A percentile compares a stretch with the other conserved stretches of the same genome.
These are phyloP conservation scores for Crotalus tigris DNA, from an alignment of 2,113 vertebrate species.

Conservation along the genomic window DNA sequence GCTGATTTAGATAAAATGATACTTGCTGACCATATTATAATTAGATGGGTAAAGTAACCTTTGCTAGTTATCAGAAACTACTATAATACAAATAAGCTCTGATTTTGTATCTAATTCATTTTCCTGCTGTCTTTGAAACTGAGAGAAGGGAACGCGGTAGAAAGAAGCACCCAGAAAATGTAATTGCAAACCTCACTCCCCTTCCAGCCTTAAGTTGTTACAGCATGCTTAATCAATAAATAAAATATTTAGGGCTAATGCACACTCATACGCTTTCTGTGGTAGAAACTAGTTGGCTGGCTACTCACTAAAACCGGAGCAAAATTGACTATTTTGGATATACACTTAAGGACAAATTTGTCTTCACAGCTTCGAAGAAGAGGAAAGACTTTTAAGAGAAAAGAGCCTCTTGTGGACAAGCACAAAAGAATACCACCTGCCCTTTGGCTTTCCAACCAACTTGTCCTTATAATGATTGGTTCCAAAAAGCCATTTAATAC, in stretches of 20 bases:
- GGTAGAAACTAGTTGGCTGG: constrained; percentile 34
- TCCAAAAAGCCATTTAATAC: constrained; percentile 15
- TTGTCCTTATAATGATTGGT: constrained; percentile 28
- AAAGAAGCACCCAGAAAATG: constrained; percentile 18
- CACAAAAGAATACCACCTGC: constrained; percentile 19
- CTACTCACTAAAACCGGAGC: constrained; percentile 30
- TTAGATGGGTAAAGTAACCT: constrained; percentile 64
- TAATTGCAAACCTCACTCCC: constrained; percentile 20
- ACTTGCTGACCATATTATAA: constrained; percentile 55
- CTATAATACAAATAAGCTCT: constrained; percentile 59
- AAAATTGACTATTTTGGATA: constrained; percentile 10
- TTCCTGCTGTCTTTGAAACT: constrained; percentile 48
- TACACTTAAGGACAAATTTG: constrained; percentile 32
- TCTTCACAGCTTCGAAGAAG: constrained; percentile 12
- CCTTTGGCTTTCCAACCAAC: neutral
- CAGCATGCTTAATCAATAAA: constrained; percentile 47
- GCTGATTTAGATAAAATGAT: constrained; percentile 56
- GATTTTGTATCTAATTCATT: constrained; percentile 30
- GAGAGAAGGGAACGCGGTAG: neutral
- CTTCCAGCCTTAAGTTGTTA: neutral
- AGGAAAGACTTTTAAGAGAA: constrained; percentile 32
- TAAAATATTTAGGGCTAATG: constrained; percentile 16
- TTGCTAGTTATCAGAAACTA: constrained; percentile 45
- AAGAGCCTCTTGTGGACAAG: constrained; percentile 3
- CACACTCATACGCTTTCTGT: neutral